A percentile compares a stretch with the other conserved stretches of the same genome.
phyloP scores from a whole-genome alignment of 2,113 vertebrate species.

The Ochotona princeps region DNA sequence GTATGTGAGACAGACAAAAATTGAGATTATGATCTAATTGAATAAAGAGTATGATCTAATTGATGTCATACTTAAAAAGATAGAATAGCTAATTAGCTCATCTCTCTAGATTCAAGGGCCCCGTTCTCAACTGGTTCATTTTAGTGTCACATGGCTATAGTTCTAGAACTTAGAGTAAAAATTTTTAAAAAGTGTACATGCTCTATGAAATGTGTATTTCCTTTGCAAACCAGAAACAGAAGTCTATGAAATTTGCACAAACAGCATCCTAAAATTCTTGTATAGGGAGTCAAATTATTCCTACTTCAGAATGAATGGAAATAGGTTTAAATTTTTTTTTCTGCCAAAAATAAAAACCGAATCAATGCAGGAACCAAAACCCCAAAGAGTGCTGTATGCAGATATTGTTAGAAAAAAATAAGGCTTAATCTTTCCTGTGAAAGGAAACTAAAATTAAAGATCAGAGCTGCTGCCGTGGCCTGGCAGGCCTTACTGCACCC shows the following conservation, averaged over 20 bases:
- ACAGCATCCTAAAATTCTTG: background rate
- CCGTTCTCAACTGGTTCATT: background rate
- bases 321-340: background rate
- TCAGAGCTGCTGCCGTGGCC: background rate
- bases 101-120: background rate
- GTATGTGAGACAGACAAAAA: background rate
- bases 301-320: background rate
- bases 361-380: background rate
- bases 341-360: constrained; percentile 36
- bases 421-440: background rate
- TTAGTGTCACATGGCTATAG: background rate
- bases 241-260: background rate
- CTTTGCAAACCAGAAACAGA: constrained; percentile 17
- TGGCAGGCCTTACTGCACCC: background rate
- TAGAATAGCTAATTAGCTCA: background rate
- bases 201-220: background rate
- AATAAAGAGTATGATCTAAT: background rate
- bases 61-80: background rate
- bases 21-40: background rate
- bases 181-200: background rate
- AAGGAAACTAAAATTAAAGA: constrained; percentile 11
- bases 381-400: background rate
- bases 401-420: background rate
- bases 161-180: constrained; percentile 46
- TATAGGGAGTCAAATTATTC: background rate